phyloP scores from a whole-genome alignment of 2,888 invertebrate genomes.

The Cotesia congregata region DNA sequence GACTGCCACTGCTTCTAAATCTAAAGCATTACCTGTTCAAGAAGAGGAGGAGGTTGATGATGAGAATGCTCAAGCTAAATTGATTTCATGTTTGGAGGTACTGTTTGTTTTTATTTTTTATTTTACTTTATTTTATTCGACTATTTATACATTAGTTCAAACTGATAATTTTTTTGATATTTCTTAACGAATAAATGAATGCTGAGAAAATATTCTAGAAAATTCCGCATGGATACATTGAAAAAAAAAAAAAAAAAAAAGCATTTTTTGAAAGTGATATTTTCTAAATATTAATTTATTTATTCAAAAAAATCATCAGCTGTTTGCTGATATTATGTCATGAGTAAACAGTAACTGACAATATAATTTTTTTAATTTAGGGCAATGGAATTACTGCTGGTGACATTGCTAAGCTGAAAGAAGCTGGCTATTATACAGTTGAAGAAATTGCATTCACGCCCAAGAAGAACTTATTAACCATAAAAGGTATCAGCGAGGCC shows the following conservation, averaged over 20 bases:
- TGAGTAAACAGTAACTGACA: not conserved
- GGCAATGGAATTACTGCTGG: conserved; percentile 90
- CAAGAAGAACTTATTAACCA: conserved; percentile 87
- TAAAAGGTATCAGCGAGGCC: conserved; percentile 97
- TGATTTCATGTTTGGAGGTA: conserved; percentile 37
- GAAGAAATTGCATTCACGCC: conserved; percentile 96
- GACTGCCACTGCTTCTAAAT: conserved; percentile 5
- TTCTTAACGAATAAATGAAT: no score
- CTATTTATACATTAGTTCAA: not conserved
- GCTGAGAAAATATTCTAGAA: no score
- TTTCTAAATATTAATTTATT: no score
- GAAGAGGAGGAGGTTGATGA: conserved; percentile 21
- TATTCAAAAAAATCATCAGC: no score
- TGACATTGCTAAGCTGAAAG: conserved; percentile 94
- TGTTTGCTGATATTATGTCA: not conserved
- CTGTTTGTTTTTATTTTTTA: not conserved
- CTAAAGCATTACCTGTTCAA: conserved; percentile 11
- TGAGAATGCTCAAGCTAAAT: conserved; percentile 32
- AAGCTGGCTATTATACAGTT: conserved; percentile 94
- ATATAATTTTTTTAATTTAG: conserved; percentile 71
- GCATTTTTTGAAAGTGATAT: no score
- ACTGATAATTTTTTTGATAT: not conserved
- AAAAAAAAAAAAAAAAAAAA: no score
- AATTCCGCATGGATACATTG: no score
- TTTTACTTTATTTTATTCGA: not conserved